A percentile compares a stretch with the other conserved stretches of the same genome.
phyloP scores from a whole-genome alignment of 2,113 vertebrate genomes.

The Euleptes europaea region DNA sequence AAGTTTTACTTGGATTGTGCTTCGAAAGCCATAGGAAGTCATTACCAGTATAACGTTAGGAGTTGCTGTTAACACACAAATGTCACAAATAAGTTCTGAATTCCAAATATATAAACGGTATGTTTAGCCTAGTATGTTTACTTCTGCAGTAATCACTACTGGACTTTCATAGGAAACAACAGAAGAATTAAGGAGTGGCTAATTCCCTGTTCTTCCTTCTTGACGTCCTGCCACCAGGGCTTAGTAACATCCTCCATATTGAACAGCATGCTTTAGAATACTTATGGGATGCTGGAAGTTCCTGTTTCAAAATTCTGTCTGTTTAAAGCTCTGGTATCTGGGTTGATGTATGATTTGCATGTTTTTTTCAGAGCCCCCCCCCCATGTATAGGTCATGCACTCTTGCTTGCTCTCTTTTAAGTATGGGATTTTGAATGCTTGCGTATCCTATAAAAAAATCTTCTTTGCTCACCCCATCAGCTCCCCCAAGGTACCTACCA shows the following conservation, averaged over 20 bases:
- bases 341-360: slow-evolving; percentile 44
- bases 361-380: slow-evolving; percentile 23
- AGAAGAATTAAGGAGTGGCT: background rate
- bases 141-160: background rate
- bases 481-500: slow-evolving; percentile 54
- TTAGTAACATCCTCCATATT: slow-evolving; percentile 5
- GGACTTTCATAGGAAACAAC: background rate
- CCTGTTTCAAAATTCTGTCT: slow-evolving; percentile 48
- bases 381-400: slow-evolving; percentile 50
- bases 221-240: background rate
- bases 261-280: background rate
- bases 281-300: slow-evolving; percentile 1
- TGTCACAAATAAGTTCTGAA: background rate
- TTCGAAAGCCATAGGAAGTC: background rate
- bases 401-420: background rate
- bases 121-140: background rate
- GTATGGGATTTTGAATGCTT: slow-evolving; percentile 33
- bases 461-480: slow-evolving; percentile 40
- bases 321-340: background rate
- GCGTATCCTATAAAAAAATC: slow-evolving; percentile 56
- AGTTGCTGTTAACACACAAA: background rate
- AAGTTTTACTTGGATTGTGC: background rate
- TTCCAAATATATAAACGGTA: background rate
- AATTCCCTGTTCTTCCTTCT: background rate
- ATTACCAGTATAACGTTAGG: background rate